A percentile compares a stretch with the other conserved stretches of the same genome.
Conservation (phyloP, 2,797 vertebrate genomes). For the Oceanodroma leucorhoa region DNA sequence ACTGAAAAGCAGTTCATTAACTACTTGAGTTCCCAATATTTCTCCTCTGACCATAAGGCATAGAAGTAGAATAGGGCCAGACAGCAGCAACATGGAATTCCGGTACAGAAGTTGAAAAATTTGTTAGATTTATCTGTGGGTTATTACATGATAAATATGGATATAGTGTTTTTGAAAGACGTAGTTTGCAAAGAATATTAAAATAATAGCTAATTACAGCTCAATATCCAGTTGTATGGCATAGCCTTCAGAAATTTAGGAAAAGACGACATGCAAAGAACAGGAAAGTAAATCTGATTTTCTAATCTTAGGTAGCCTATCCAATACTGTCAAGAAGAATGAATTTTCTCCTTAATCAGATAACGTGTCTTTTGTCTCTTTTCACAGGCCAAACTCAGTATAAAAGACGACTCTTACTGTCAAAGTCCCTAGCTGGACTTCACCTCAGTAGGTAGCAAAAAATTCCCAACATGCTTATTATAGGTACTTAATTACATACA, state of each 20-base stretch:
- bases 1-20: not conserved
- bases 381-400: not conserved
- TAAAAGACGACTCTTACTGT: not conserved
- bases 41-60: not conserved
- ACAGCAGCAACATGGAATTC: not conserved
- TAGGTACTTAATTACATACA: not conserved
- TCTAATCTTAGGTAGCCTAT: not conserved
- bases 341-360: not conserved
- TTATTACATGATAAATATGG: not conserved
- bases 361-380: not conserved
- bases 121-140: not conserved
- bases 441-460: not conserved
- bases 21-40: not conserved
- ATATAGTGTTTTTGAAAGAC: not conserved
- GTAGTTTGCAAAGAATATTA: not conserved
- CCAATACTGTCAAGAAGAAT: not conserved
- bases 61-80: not conserved
- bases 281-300: not conserved
- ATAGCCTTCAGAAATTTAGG: not conserved
- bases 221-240: not conserved
- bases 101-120: not conserved
- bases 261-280: not conserved
- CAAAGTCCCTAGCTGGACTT: not conserved
- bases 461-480: not conserved
- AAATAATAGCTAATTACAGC: not conserved